A percentile compares a stretch with the other conserved stretches of the same genome.
Conservation (phyloP, 2,888 invertebrate species). For the Agonum fuliginosum region DNA sequence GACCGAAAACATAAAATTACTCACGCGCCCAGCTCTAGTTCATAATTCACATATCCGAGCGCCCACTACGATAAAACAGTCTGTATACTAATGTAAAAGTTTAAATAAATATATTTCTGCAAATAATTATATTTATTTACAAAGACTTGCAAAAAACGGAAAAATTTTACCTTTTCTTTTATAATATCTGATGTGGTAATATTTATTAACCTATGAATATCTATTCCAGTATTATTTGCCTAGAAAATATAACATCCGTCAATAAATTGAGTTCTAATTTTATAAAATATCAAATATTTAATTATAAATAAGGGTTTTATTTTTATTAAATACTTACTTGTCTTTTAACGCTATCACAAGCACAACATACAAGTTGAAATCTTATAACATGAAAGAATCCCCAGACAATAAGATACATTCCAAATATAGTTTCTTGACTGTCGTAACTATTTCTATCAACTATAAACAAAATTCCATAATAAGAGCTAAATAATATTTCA, state of each 20-base stretch:
- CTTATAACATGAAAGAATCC: slow-evolving; percentile 42
- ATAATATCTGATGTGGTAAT: slow-evolving; percentile 14
- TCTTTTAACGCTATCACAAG: slow-evolving; percentile 47
- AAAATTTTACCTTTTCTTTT: slow-evolving; percentile 42
- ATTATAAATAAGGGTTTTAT: too few species aligned
- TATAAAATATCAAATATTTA: too few species aligned
- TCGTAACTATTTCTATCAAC: slow-evolving; percentile 25
- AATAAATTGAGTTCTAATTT: not conserved
- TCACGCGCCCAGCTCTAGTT: too few species aligned
- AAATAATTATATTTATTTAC: not conserved
- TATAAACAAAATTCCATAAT: slow-evolving; percentile 51
- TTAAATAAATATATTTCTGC: not conserved
- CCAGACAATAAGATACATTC: slow-evolving; percentile 50
- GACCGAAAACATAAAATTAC: too few species aligned
- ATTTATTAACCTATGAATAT: slow-evolving; percentile 51
- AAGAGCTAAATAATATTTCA: slow-evolving; percentile 52
- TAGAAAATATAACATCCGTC: not conserved
- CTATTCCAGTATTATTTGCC: slow-evolving; percentile 39
- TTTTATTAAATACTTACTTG: slow-evolving; percentile 36
- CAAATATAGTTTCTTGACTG: slow-evolving; percentile 41
- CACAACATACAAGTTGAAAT: slow-evolving; percentile 49
- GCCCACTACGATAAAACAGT: not conserved
- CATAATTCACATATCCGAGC: too few species aligned
- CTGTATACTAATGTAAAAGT: too few species aligned
- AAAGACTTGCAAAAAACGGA: too few species aligned